Percentiles rank a stretch among this genome's conserved stretches.
Evolutionary conservation across 2,888 invertebrate species (phyloP).

Genomic region (Apamea anceps): DNA sequence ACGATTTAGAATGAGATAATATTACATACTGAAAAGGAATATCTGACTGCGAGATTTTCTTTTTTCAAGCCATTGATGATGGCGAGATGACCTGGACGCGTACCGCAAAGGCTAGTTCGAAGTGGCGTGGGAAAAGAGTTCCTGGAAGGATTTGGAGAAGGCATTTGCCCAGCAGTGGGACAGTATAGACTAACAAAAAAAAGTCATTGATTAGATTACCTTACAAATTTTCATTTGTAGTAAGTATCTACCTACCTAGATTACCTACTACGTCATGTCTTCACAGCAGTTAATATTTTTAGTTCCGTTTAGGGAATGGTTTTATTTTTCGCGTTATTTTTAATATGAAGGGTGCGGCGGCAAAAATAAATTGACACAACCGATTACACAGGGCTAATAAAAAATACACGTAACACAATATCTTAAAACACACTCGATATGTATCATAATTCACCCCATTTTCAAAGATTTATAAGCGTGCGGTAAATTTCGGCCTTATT

Average conservation of each 20-base stretch:
- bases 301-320: neutral
- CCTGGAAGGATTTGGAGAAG: no score
- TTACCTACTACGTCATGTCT: neutral
- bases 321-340: neutral
- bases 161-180: no score
- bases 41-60: no score
- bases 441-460: slow-evolving; percentile 82
- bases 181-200: no score
- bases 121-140: no score
- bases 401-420: slow-evolving; percentile 38
- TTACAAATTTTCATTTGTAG: neutral
- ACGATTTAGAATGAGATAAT: neutral
- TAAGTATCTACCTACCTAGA: neutral
- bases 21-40: neutral
- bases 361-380: slow-evolving; percentile 6
- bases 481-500: slow-evolving; percentile 79
- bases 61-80: no score
- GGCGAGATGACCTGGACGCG: no score
- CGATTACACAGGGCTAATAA: slow-evolving; percentile 27
- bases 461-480: slow-evolving; percentile 80
- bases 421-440: slow-evolving; percentile 66
- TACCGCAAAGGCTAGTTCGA: no score
- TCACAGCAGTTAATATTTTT: neutral
- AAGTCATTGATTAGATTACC: neutral
- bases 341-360: neutral